Conservation (phyloP, 1,140 invertebrate species). For the Macrosteles quadrilineatus region DNA sequence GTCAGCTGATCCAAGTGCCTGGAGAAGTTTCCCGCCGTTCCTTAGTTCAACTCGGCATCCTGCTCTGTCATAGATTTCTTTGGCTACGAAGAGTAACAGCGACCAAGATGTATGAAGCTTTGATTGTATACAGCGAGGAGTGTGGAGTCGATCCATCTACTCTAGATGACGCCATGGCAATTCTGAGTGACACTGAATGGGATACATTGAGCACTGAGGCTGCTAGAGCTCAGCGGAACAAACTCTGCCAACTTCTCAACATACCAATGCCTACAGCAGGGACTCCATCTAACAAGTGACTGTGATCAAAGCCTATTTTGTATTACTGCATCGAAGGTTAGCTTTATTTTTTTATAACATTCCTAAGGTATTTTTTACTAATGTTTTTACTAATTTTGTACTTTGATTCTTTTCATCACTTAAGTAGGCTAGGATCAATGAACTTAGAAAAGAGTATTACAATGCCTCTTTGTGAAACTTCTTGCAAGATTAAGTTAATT, state of each 20-base stretch:
- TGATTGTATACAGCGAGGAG: constrained; percentile 44
- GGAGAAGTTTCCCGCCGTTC: constrained; percentile 63
- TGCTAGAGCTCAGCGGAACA: constrained; percentile 77
- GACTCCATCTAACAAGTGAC: background rate
- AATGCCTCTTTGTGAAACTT: too few species aligned
- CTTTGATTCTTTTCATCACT: too few species aligned
- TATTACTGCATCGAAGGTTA: too few species aligned
- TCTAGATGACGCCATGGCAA: constrained; percentile 68
- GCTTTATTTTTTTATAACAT: too few species aligned
- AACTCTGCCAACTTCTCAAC: constrained; percentile 76
- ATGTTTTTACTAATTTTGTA: too few species aligned
- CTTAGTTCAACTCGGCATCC: constrained; percentile 79
- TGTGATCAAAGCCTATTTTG: too few species aligned
- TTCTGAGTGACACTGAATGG: constrained; percentile 87
- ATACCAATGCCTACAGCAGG: constrained; percentile 3
- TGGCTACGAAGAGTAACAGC: constrained; percentile 82
- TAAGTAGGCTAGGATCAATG: too few species aligned
- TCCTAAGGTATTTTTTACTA: too few species aligned
- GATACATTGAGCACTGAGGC: constrained; percentile 67
- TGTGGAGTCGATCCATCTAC: constrained; percentile 65
- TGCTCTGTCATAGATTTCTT: constrained; percentile 82
- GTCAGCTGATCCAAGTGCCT: constrained; percentile 75
- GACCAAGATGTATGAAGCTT: constrained; percentile 78
- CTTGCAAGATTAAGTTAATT: too few species aligned
- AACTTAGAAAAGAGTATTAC: too few species aligned